Percentiles rank a stretch among this genome's conserved stretches.
Evolutionary conservation across 2,888 invertebrate genomes (phyloP).

Genomic region (Dasypolia templi): DNA sequence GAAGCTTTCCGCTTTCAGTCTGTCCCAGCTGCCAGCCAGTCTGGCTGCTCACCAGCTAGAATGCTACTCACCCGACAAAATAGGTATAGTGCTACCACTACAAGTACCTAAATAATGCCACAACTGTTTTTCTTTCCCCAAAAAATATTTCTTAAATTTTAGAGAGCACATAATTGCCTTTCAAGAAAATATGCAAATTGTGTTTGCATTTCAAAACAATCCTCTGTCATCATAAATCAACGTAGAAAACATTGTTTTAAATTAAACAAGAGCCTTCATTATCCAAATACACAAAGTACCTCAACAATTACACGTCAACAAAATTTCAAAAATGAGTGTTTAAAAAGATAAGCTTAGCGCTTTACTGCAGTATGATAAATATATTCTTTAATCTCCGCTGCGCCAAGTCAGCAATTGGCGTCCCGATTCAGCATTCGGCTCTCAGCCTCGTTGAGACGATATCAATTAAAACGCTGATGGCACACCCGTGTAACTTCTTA

Average conservation of each 20-base stretch:
- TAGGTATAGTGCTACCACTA: neutral
- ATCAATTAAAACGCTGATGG: constrained; percentile 66
- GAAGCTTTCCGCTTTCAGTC: neutral
- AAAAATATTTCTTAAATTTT: neutral
- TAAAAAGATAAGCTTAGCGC: constrained; percentile 58
- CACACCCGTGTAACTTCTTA: constrained; percentile 67
- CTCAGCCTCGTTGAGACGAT: constrained; percentile 46
- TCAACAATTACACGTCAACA: neutral
- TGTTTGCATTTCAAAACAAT: constrained; percentile 8
- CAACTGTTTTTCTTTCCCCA: neutral
- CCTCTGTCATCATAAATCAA: neutral
- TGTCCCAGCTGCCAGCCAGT: neutral
- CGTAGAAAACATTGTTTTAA: constrained; percentile 8
- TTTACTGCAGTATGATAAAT: constrained; percentile 53
- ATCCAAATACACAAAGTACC: constrained; percentile 11
- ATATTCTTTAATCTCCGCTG: constrained; percentile 53
- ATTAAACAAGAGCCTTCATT: neutral
- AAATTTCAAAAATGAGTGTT: constrained; percentile 42
- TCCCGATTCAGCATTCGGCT: constrained; percentile 44
- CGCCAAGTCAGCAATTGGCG: constrained; percentile 40
- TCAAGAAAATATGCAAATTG: neutral
- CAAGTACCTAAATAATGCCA: neutral
- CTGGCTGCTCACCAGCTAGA: neutral
- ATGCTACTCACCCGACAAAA: neutral
- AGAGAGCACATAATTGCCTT: neutral